Percentiles rank a stretch among this genome's conserved stretches.
phyloP scores from a whole-genome alignment of 2,113 vertebrate genomes.

The Notothenia rossii region DNA sequence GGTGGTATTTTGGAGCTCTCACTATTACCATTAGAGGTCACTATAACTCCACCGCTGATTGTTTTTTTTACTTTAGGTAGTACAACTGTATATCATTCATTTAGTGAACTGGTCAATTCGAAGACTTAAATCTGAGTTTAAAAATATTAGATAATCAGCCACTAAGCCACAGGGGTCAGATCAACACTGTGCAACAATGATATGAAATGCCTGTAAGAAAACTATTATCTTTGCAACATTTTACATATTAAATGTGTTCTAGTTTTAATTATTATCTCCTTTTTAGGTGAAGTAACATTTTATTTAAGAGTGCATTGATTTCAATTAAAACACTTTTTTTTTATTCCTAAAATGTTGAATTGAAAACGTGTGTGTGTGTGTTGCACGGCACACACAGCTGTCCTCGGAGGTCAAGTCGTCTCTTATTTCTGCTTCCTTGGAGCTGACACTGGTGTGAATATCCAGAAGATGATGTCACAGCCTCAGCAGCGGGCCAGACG shows the following conservation, averaged over 20 bases:
- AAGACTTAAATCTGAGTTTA: neutral
- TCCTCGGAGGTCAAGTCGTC: constrained; percentile 71
- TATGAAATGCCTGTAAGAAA: neutral
- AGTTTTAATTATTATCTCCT: too few species aligned
- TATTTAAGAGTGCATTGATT: too few species aligned
- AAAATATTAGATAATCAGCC: neutral
- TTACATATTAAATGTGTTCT: neutral
- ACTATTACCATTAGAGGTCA: constrained; percentile 46
- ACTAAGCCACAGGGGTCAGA: too few species aligned
- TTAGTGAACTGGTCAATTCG: neutral
- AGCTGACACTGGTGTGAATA: constrained; percentile 78
- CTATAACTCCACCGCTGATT: constrained; percentile 10
- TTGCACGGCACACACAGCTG: constrained; percentile 63
- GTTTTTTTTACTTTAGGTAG: neutral
- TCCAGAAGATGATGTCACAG: constrained; percentile 77
- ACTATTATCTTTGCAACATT: neutral
- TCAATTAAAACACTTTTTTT: neutral
- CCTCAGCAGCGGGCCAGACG: constrained; percentile 49
- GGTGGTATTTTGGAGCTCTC: neutral
- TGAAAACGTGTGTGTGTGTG: neutral
- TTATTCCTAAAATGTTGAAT: neutral
- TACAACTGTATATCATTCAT: neutral
- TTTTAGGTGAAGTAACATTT: too few species aligned
- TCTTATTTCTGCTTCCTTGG: constrained; percentile 77
- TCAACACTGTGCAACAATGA: too few species aligned